Evolutionary conservation across 1,140 invertebrate genomes (phyloP).

Genomic region (Drosophila busckii): DNA sequence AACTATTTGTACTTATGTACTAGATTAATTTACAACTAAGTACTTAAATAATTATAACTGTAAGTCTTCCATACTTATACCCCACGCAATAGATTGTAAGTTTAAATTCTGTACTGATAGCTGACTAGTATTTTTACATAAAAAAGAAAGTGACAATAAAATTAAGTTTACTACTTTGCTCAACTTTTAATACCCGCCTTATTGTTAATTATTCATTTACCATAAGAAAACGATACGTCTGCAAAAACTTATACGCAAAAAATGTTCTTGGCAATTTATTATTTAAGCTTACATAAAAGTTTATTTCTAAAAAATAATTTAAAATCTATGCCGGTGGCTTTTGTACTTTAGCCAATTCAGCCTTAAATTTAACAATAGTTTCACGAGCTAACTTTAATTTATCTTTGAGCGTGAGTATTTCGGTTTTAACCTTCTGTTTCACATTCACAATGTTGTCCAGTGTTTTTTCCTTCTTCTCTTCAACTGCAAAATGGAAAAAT

Average conservation of each 20-base stretch:
- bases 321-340: constrained; percentile 57
- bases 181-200: too few relatives aligned
- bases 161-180: too few relatives aligned
- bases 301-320: too few relatives aligned
- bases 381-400: constrained; percentile 93
- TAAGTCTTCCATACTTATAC: constrained; percentile 63
- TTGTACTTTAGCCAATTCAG: constrained; percentile 88
- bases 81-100: too few relatives aligned
- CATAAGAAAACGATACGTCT: too few relatives aligned
- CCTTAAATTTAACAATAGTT: constrained; percentile 92
- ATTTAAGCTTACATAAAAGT: too few relatives aligned
- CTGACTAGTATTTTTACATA: constrained; percentile 46
- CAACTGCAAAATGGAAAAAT: constrained; percentile 93
- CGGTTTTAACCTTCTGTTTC: constrained; percentile 89
- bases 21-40: constrained; percentile 25
- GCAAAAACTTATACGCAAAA: too few relatives aligned
- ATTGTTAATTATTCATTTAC: too few relatives aligned
- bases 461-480: constrained; percentile 92
- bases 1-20: constrained; percentile 46
- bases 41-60: constrained; percentile 54
- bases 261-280: too few relatives aligned
- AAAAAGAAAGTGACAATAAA: constrained; percentile 52
- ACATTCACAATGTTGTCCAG: constrained; percentile 88
- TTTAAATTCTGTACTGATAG: constrained; percentile 68
- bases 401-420: constrained; percentile 93